Evolutionary conservation across 2,797 vertebrate genomes (phyloP).

Genomic region (Microctenopoma stevenorrisi): DNA sequence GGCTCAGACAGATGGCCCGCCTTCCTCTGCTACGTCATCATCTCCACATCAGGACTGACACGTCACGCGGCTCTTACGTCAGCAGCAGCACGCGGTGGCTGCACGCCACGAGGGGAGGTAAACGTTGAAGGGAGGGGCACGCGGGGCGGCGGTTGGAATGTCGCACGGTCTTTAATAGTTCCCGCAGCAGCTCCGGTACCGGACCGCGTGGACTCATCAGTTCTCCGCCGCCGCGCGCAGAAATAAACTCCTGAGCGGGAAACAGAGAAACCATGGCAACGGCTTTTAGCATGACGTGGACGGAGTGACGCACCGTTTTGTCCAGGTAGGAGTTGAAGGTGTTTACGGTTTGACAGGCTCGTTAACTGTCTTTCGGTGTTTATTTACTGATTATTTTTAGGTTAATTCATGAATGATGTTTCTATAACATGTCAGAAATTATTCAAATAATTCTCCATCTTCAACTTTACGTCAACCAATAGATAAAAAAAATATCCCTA

Average conservation of each 20-base stretch:
- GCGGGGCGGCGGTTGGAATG: constrained; percentile 6
- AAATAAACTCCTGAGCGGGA: neutral
- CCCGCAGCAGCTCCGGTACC: constrained; percentile 4
- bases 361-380: too few relatives aligned
- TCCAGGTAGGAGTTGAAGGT: constrained; percentile 1
- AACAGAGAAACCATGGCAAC: constrained; percentile 38
- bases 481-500: too few relatives aligned
- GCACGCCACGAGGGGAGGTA: constrained; percentile 1
- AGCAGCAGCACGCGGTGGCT: constrained; percentile 32
- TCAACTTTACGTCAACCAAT: too few relatives aligned
- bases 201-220: neutral
- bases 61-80: constrained; percentile 55
- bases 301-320: neutral
- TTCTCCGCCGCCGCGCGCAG: neutral
- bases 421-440: too few relatives aligned
- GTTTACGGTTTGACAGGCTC: too few relatives aligned
- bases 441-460: too few relatives aligned
- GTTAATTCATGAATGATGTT: too few relatives aligned
- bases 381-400: too few relatives aligned
- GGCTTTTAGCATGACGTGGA: neutral
- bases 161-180: neutral
- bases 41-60: constrained; percentile 18
- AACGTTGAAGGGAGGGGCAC: neutral
- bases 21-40: neutral
- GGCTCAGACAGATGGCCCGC: too few relatives aligned